Evolutionary conservation across 2,888 invertebrate species (phyloP).

Genomic region (Ochropacha duplaris): DNA sequence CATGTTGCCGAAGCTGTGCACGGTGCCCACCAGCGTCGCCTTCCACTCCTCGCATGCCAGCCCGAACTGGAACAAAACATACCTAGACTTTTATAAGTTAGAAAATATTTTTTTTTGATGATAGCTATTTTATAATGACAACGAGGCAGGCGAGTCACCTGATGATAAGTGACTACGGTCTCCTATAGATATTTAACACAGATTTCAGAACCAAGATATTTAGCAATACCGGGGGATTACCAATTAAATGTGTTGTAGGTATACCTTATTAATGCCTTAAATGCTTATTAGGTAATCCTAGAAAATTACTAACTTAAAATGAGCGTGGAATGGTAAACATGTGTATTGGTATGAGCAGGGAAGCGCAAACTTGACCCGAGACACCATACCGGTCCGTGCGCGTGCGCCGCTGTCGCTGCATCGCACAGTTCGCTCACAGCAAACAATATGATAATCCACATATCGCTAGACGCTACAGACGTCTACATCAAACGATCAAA

Average conservation of each 20-base stretch:
- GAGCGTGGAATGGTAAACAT: background rate
- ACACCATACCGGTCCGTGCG: background rate
- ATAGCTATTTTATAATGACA: too few relatives aligned
- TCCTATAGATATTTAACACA: too few relatives aligned
- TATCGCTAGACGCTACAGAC: background rate
- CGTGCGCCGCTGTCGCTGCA: background rate
- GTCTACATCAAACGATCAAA: background rate
- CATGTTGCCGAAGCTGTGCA: conserved; percentile 72
- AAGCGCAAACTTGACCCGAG: background rate
- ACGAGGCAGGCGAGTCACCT: too few relatives aligned
- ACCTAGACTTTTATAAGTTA: too few relatives aligned
- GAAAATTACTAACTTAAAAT: background rate
- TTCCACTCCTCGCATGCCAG: conserved; percentile 76
- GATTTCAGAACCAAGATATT: too few relatives aligned
- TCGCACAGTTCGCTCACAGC: background rate
- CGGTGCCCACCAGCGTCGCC: conserved; percentile 68
- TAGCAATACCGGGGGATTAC: too few relatives aligned
- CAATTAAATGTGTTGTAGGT: too few relatives aligned
- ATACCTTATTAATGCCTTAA: too few relatives aligned
- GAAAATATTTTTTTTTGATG: too few relatives aligned
- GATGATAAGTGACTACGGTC: too few relatives aligned
- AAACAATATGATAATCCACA: background rate
- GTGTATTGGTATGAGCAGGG: background rate
- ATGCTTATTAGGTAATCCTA: background rate
- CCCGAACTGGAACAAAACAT: conserved; percentile 51